Evolutionary conservation across 2,888 invertebrate genomes (phyloP).

Genomic region (Leptopilina syphax): DNA sequence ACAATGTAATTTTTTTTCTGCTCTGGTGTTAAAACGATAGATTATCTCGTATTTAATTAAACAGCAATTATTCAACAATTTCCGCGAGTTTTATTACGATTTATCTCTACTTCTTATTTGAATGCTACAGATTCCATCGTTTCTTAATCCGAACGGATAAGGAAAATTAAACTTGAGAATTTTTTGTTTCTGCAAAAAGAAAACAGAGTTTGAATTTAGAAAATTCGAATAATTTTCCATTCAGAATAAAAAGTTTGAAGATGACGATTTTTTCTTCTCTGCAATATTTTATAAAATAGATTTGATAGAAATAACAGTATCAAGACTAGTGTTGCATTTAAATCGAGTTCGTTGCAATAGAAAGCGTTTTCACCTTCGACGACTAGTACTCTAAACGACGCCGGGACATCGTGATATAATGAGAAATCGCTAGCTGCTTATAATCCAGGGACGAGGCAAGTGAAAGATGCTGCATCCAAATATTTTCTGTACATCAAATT

Average conservation of each 20-base stretch:
- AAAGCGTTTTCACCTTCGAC: slow-evolving; percentile 59
- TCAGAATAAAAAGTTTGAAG: too few species aligned
- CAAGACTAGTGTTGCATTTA: slow-evolving; percentile 30
- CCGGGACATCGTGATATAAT: slow-evolving; percentile 31
- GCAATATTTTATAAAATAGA: slow-evolving; percentile 2
- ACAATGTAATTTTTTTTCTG: slow-evolving; percentile 1
- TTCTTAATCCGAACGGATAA: background rate
- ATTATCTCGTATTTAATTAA: background rate
- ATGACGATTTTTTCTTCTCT: too few species aligned
- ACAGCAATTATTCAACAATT: background rate
- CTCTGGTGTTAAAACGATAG: background rate
- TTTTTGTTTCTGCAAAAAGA: too few species aligned
- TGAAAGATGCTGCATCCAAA: slow-evolving; percentile 4
- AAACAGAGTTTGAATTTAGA: too few species aligned
- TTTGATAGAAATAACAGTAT: slow-evolving; percentile 17
- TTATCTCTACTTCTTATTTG: background rate
- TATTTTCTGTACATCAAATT: background rate
- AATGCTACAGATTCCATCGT: too few species aligned
- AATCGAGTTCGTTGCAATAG: slow-evolving; percentile 43
- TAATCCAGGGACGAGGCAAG: slow-evolving; percentile 12
- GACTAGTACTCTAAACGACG: slow-evolving; percentile 29
- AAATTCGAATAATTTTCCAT: too few species aligned
- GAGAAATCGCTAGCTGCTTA: slow-evolving; percentile 29
- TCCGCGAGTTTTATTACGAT: background rate
- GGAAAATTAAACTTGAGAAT: background rate